Conservation (phyloP, 1,140 invertebrate species). For the Bombus pascuorum region DNA sequence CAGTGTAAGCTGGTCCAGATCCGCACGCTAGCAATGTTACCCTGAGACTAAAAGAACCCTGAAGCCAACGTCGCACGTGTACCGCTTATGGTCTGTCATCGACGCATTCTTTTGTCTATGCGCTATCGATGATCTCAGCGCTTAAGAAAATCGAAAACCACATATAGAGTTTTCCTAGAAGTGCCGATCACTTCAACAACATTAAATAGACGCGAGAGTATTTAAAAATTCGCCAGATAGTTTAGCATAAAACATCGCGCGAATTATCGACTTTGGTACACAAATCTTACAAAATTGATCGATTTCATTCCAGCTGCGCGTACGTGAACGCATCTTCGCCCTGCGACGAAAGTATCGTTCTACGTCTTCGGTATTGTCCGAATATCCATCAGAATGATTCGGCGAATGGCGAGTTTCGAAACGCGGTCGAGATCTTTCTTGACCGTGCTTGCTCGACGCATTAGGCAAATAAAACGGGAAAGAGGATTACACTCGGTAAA, state of each 20-base stretch:
- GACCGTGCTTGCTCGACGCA: background rate
- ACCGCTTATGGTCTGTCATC: too few species aligned
- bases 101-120: too few species aligned
- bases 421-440: background rate
- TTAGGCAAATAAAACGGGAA: background rate
- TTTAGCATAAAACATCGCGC: too few species aligned
- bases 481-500: background rate
- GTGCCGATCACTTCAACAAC: too few species aligned
- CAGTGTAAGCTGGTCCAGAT: too few species aligned
- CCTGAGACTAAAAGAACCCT: too few species aligned
- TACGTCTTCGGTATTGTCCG: constrained; percentile 21
- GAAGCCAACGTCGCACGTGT: too few species aligned
- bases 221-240: background rate
- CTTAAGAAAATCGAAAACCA: too few species aligned
- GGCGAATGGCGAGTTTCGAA: background rate
- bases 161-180: too few species aligned
- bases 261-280: background rate
- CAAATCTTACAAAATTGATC: background rate
- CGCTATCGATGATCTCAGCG: too few species aligned
- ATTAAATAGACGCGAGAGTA: background rate
- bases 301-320: constrained; percentile 10
- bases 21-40: too few species aligned
- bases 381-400: constrained; percentile 14
- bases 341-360: background rate
- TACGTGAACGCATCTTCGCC: constrained; percentile 14